phyloP scores from a whole-genome alignment of 2,113 vertebrate genomes.

The Lophochroa leadbeateri region DNA sequence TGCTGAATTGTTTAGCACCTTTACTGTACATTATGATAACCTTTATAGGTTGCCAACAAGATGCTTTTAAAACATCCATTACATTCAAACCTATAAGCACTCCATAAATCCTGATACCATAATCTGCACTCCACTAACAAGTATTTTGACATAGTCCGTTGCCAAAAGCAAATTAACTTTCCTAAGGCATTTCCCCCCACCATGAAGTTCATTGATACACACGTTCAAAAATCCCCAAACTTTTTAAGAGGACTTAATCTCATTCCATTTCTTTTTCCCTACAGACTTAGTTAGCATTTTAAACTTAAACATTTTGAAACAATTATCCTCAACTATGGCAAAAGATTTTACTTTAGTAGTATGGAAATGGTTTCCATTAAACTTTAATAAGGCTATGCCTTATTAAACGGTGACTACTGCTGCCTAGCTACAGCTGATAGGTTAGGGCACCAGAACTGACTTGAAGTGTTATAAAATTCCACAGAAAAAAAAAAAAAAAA shows the following conservation, averaged over 20 bases:
- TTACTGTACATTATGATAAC: background rate
- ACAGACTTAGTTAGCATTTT: background rate
- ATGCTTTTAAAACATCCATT: background rate
- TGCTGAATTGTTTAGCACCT: background rate
- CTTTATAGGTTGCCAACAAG: background rate
- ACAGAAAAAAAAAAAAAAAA: background rate
- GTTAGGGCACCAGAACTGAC: background rate
- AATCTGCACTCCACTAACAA: background rate
- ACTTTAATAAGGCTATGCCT: background rate
- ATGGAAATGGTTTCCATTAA: background rate
- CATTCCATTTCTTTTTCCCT: background rate
- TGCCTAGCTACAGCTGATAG: background rate
- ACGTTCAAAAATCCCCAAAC: background rate
- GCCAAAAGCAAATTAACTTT: background rate
- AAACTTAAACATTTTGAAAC: background rate
- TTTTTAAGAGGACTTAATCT: background rate
- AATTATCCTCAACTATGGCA: background rate
- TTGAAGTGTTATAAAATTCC: background rate
- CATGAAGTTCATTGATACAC: background rate
- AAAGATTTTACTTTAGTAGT: background rate
- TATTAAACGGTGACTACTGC: background rate
- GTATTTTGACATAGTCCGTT: background rate
- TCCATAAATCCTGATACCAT: background rate
- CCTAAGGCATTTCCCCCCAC: background rate
- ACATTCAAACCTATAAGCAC: background rate